Base-by-base conservation (phyloP, 2,888 invertebrate species). In the Drosophila pseudotalamancana region DNA sequence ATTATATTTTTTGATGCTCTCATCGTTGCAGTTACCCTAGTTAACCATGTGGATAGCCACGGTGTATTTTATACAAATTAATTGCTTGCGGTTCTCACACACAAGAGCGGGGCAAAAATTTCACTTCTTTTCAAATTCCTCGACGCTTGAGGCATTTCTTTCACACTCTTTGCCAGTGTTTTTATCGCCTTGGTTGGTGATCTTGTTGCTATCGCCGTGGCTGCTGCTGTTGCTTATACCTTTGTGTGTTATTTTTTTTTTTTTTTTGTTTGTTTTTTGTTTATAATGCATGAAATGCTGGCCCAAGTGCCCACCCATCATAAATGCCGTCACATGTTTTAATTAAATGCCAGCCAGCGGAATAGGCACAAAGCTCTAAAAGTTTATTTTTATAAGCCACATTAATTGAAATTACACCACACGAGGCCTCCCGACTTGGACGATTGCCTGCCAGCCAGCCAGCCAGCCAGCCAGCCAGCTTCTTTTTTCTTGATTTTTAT, bases 111-210 rank as follows among this genome's bases (percentile, higher is more conserved):
- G 66, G 87, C 81, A 75, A 74, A 87, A 87, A 88, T 89, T 86
- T 88, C 80, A 85, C 87, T 87, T 82, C 87, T 73, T 76, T 78
- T 87, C 70, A 87, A 87, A 89, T 88, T 87, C 87, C 88, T 53
- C 29, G 27, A 6, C 29, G 79, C 87, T 67, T 35, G 40, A 35
- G 71, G 82, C 71, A 77, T 81, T 73, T 87, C 84, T 69, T 84
- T 67, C 59, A 84, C 84, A 84, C 80, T 67, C 71, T 80, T 86
- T 87, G 78, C 56, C 72, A 75, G 48, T 67, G 42, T 72, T 73
- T 68, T 77, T 67, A 67, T 54, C 49, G 80, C 59, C 39, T 55
- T 50, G 56, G 77, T 72, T 54, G 82, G 42, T 39, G 75, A 57
- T 76, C 56, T 61, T 62, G 69, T 62, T 63, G 64, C 43, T 64